Conservation (phyloP, 2,113 vertebrate species). For the Saccopteryx leptura region DNA sequence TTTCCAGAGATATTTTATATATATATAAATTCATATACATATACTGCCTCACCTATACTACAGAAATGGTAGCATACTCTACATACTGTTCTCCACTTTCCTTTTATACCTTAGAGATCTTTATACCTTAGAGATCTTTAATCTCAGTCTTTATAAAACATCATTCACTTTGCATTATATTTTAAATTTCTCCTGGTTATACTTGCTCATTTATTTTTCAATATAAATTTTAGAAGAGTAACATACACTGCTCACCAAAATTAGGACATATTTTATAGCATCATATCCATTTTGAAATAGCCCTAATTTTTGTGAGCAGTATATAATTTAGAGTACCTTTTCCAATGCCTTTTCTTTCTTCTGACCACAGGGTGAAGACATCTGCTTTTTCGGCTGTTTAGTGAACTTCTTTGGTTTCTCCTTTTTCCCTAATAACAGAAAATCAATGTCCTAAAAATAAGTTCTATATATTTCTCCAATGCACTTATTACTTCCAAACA, state of each 20-base stretch:
- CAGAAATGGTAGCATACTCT: neutral
- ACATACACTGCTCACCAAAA: too few relatives aligned
- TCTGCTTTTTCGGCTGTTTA: constrained; percentile 93
- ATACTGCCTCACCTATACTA: neutral
- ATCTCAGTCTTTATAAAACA: neutral
- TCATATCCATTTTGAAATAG: too few relatives aligned
- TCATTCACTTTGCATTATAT: constrained; percentile 19
- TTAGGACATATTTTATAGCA: too few relatives aligned
- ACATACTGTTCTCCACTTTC: neutral
- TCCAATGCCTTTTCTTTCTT: constrained; percentile 94
- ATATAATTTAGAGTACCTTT: constrained; percentile 89
- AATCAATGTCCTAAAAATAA: constrained; percentile 1
- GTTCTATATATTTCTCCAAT: neutral
- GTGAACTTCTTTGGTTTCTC: constrained; percentile 93
- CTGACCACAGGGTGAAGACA: constrained; percentile 94
- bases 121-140: neutral
- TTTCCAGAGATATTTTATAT: neutral
- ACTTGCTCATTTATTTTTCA: constrained; percentile 20
- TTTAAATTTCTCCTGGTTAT: neutral
- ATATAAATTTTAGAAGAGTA: neutral
- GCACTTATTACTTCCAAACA: constrained; percentile 43
- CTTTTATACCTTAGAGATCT: neutral
- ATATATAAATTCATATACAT: neutral
- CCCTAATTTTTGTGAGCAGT: neutral
- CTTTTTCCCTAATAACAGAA: constrained; percentile 87